phyloP scores from a whole-genome alignment of 2,888 invertebrate genomes.

The Diaperis boleti region DNA sequence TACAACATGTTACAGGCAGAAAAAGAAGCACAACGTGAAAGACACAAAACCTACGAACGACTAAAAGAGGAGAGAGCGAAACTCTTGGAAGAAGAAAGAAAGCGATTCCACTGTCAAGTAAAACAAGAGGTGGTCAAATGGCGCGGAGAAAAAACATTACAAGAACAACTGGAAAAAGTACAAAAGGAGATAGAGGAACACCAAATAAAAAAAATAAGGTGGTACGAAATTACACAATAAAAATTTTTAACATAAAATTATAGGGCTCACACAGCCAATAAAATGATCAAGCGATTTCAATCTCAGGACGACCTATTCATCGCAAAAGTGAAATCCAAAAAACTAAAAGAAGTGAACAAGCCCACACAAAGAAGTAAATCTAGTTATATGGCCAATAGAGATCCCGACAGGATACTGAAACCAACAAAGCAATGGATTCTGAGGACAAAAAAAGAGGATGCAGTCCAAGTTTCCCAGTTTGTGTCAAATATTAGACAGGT shows the following conservation, averaged over 20 bases:
- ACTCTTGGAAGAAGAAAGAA: conserved; percentile 49
- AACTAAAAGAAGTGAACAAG: conserved; percentile 42
- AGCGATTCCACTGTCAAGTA: conserved; percentile 46
- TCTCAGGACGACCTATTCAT: conserved; percentile 60
- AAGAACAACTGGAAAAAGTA: conserved; percentile 46
- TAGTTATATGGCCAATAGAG: conserved; percentile 50
- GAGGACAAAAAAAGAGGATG: conserved; percentile 28
- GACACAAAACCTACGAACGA: conserved; percentile 49
- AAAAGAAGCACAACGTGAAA: conserved; percentile 60
- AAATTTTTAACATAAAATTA: neutral
- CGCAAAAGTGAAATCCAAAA: conserved; percentile 50
- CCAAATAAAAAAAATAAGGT: conserved; percentile 36
- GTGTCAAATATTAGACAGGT: conserved; percentile 45
- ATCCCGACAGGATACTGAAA: conserved; percentile 60
- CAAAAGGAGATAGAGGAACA: conserved; percentile 40
- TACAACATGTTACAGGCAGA: conserved; percentile 34
- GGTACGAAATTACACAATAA: conserved; percentile 6
- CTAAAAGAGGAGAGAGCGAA: conserved; percentile 44
- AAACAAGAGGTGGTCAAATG: conserved; percentile 35
- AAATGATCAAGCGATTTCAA: conserved; percentile 62
- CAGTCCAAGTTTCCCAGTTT: conserved; percentile 18
- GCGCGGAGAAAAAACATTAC: conserved; percentile 41
- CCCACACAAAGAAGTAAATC: conserved; percentile 49
- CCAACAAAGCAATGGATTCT: conserved; percentile 63
- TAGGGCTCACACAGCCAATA: conserved; percentile 57